Base-by-base conservation (phyloP, 2,888 invertebrate genomes). In the Cataglyphis rosenhaueri region DNA sequence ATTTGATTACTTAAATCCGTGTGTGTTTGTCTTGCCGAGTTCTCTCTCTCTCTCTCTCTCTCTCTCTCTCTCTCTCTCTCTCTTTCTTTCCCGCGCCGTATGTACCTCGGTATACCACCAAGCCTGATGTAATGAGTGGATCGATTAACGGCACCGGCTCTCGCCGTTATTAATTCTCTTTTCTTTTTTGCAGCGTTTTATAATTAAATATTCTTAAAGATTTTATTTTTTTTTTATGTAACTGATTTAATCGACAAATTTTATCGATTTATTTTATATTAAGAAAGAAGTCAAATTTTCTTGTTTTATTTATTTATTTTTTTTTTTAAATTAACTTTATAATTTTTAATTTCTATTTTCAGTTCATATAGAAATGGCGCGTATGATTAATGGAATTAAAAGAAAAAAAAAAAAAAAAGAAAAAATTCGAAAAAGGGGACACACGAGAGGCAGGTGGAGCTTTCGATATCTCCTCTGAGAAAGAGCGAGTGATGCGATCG, bases 11-110 rank as follows among this genome's bases (percentile, higher is more conserved):
- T 73, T 52, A 61, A 66, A 66, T 70, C 55, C 52, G 8, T 52
- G 48, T 52, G 48, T 62, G 25, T 82, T 75, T 75, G 44, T 44
- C 32, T 75, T 73, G 81, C 32, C 65, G 35, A 82, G 75, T 81
- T 25, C 2, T n/a, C 18, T 48, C 48, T 48, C 48, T 48, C 48
- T 35, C 32, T 35, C 35, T 35, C 35, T 48, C 48, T 48, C 48
- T 48, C 48, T 35, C 32, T 35, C 35, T 35, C 35, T 44, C 32
- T 52, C 35, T 35, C 6, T 32, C 32, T 41, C 38, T 10, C 38
- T 41, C 41, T 41, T n/a, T 35, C 15, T 44, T n/a, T 62, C 3
- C 18, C 25, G 32, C 18, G 25, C 5, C 15, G n/a, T 48, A 35
- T 35, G 18, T 64, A 55, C 66, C n/a, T 21, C 12, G 25, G 12